Percentiles rank a stretch among this genome's conserved stretches.
These are phyloP conservation scores for Ophioninae sp. DNA, from an alignment of 2,888 invertebrate genomes.

Conservation along the genomic window DNA sequence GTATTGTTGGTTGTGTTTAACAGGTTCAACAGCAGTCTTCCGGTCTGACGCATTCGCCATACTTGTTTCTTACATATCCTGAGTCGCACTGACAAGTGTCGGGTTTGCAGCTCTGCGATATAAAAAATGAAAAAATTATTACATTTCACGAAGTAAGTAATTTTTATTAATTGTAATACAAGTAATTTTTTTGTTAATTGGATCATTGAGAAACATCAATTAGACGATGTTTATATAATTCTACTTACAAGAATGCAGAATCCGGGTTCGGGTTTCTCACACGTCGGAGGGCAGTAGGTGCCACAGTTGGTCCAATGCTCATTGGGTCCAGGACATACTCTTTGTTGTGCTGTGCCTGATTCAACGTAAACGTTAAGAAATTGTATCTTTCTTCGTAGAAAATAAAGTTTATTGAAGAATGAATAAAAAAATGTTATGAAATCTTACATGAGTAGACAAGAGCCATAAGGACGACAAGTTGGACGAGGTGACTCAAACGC, in stretches of 20 bases:
- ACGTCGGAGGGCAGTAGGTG: conserved; percentile 19
- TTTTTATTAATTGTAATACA: no score
- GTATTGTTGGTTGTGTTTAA: background rate
- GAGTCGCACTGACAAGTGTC: conserved; percentile 14
- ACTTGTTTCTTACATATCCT: background rate
- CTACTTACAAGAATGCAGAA: conserved; percentile 5
- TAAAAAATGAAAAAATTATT: background rate
- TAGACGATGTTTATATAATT: background rate
- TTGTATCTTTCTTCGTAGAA: background rate
- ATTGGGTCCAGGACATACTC: background rate
- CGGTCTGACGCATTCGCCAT: conserved; percentile 9
- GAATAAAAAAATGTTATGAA: background rate
- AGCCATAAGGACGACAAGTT: background rate
- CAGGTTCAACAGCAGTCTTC: background rate
- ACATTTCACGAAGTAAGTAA: no score
- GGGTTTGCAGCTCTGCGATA: conserved; percentile 23
- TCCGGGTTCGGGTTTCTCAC: conserved; percentile 10
- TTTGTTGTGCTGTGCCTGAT: conserved; percentile 9
- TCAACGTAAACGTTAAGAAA: background rate
- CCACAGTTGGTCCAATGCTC: conserved; percentile 27
- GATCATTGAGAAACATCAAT: background rate
- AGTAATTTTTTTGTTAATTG: background rate
- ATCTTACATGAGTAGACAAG: conserved; percentile 4
- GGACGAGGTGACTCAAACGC: conserved; percentile 6
- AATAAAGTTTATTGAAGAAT: background rate